These are phyloP conservation scores for Microdon myrmicae DNA, from an alignment of 2,888 invertebrate genomes.

Conservation along the genomic window DNA sequence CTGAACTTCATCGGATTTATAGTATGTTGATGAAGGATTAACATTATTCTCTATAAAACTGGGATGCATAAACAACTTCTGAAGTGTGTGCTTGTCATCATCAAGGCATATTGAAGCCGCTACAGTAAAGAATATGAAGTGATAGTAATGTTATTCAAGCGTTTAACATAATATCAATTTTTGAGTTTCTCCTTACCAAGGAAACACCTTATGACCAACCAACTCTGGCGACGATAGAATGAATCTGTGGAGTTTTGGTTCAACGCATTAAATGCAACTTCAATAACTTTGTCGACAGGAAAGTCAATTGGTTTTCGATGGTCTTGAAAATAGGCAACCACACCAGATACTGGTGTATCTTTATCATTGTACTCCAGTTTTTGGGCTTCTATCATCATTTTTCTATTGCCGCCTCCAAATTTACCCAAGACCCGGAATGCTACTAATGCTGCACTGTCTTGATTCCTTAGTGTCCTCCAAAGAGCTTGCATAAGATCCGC, in stretches of 20 bases:
- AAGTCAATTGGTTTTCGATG: conserved; percentile 83
- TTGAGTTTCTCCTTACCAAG: conserved; percentile 62
- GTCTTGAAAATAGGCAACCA: conserved; percentile 89
- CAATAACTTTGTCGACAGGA: conserved; percentile 88
- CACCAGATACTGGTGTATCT: conserved; percentile 83
- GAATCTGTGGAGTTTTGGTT: conserved; percentile 89
- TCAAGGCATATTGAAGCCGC: conserved; percentile 87
- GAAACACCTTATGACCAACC: conserved; percentile 93
- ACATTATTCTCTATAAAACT: conserved; percentile 83
- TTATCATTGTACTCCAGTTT: conserved; percentile 87
- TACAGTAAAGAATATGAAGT: no score
- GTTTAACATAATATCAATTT: neutral
- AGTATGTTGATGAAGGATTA: conserved; percentile 76
- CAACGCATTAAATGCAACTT: conserved; percentile 86
- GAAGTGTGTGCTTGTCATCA: conserved; percentile 80
- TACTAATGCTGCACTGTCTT: conserved; percentile 88
- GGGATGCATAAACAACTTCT: conserved; percentile 85
- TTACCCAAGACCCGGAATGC: conserved; percentile 97
- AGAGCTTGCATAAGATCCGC: conserved; percentile 98
- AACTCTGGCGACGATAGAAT: conserved; percentile 92
- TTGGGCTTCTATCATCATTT: conserved; percentile 98
- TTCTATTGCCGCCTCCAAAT: conserved; percentile 97
- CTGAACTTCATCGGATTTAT: conserved; percentile 82
- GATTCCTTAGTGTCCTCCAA: conserved; percentile 92
- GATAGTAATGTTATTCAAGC: neutral